Base-by-base conservation (phyloP, 2,888 invertebrate species). In the Spilarctia lutea region DNA sequence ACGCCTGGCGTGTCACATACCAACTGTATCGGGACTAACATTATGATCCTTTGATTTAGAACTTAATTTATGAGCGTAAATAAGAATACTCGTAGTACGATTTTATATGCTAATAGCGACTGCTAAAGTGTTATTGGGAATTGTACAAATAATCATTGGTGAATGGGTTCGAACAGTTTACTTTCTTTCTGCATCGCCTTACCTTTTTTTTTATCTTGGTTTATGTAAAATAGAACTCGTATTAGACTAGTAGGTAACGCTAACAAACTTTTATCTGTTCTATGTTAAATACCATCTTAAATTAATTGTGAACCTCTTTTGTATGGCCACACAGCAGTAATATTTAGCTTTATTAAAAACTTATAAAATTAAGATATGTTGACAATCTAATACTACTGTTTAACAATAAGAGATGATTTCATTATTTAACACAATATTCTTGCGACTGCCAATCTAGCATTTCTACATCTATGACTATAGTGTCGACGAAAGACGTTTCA, bases 401-500 rank as follows among this genome's bases (percentile, higher is more conserved):
- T 48, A 20, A 48, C 18, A 48, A 18, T 45, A 42, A 2, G 18
- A 48, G 18, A 48, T 18, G 45, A 48, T 18, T 48, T 20, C 1
- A 20, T 24, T 52, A 10, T 56, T 2, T 56, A 56, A 18, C 24
- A 18, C 24, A 56, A 24, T 56, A 56, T 10, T 24, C 24, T n/a
- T 24, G 3, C 52, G 24, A 20, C 33, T 65, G 24, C 24, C 24
- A 20, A 60, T 63, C 60, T 63, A 70, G 60, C 35, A 35, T 3
- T 27, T 11, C 18, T 39, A 24, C 39, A 35, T 70, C 60, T 63
- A 42, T 70, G 70, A 56, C 72, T 85, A 84, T 84, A 70, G 84
- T 76, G 73, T 74, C 76, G 68, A 73, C 76, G n/a, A 72, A 48
- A 35, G 13, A 65, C 33, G 30, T 72, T 48, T 48, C 63, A 72